These are phyloP conservation scores for Tiliacea aurago DNA, from an alignment of 2,888 invertebrate species.

Conservation along the genomic window DNA sequence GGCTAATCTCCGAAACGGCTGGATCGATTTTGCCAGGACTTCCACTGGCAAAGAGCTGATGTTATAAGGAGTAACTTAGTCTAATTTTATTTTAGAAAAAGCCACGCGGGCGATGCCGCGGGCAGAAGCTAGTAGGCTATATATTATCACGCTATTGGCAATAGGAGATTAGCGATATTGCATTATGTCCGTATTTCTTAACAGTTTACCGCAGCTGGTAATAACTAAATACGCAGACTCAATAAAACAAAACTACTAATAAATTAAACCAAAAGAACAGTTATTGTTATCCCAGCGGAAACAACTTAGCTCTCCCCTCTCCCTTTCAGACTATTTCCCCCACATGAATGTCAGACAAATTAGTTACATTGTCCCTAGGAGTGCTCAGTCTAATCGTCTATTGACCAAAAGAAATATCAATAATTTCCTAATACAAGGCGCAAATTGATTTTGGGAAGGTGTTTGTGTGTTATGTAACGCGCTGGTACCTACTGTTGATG, in stretches of 20 bases:
- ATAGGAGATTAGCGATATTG: too few species aligned
- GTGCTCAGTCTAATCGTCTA: constrained; percentile 16
- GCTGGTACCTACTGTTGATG: neutral
- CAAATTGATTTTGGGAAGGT: constrained; percentile 17
- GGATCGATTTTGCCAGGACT: too few species aligned
- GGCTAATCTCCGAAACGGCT: too few species aligned
- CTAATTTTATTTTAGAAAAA: too few species aligned
- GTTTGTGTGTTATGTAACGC: neutral
- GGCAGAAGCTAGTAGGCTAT: too few species aligned
- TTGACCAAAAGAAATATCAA: constrained; percentile 38
- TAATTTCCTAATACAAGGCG: neutral
- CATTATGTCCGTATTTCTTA: too few species aligned
- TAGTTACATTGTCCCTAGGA: constrained; percentile 26
- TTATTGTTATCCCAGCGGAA: constrained; percentile 6
- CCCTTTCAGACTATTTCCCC: neutral
- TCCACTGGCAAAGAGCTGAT: too few species aligned
- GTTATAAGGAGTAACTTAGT: too few species aligned
- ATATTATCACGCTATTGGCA: too few species aligned
- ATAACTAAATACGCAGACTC: neutral
- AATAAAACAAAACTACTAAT: constrained; percentile 7
- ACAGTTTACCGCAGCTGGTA: too few species aligned
- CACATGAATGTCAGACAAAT: constrained; percentile 37
- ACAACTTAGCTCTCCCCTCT: neutral
- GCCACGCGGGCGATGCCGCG: too few species aligned
- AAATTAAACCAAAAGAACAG: constrained; percentile 21